Evolutionary conservation across 2,888 invertebrate species (phyloP).

Genomic region (Dicyrtoma fusca): DNA sequence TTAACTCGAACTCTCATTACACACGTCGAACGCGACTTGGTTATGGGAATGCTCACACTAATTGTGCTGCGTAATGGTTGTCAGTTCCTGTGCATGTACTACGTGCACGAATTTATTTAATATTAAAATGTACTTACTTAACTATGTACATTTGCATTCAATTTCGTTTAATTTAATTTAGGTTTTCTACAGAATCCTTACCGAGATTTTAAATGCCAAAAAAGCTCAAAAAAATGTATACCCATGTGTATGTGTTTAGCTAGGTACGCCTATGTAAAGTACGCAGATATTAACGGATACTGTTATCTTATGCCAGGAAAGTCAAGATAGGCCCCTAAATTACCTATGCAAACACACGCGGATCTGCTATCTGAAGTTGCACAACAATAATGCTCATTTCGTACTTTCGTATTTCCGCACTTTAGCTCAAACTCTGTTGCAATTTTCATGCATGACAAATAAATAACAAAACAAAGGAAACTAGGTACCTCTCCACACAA

Average conservation of each 20-base stretch:
- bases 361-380: not conserved
- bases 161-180: not conserved
- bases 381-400: not conserved
- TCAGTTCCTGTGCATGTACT: no score
- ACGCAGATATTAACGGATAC: not conserved
- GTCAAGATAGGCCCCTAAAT: no score
- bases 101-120: no score
- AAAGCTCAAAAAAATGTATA: not conserved
- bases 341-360: not conserved
- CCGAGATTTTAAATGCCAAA: no score
- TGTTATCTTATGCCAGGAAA: not conserved
- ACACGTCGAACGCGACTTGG: no score
- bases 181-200: not conserved
- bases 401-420: slow-evolving; percentile 25
- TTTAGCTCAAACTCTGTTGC: slow-evolving; percentile 16
- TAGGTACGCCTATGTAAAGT: not conserved
- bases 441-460: slow-evolving; percentile 36
- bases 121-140: no score
- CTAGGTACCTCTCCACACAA: not conserved
- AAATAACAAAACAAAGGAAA: slow-evolving; percentile 37
- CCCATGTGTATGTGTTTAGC: slow-evolving; percentile 9
- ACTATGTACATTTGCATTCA: no score
- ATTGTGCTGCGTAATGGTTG: no score
- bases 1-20: no score
- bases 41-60: no score